Percentiles rank a stretch among this genome's conserved stretches.
Evolutionary conservation across 1,140 invertebrate genomes (phyloP).

Genomic region (Spodoptera litura): DNA sequence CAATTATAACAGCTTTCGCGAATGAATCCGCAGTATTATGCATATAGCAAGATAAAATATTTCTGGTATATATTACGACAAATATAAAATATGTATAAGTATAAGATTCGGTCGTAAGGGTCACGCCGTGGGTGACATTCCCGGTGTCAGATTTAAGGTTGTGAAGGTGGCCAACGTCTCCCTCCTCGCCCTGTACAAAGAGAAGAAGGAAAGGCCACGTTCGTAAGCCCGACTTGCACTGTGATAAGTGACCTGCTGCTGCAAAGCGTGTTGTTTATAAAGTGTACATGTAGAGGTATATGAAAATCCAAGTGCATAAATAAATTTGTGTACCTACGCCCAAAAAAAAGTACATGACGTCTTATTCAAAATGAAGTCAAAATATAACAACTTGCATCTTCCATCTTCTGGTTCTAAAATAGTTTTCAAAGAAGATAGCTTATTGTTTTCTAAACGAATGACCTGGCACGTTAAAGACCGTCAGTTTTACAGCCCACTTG

Average conservation of each 20-base stretch:
- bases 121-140: conserved; percentile 99
- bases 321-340: conserved; percentile 77
- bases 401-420: no score
- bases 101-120: conserved; percentile 99
- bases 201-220: conserved; percentile 99
- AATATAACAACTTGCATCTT: no score
- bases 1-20: no score
- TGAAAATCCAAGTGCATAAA: conserved; percentile 78
- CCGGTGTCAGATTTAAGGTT: conserved; percentile 97
- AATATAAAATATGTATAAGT: no score
- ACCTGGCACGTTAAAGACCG: no score
- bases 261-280: conserved; percentile 76
- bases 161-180: conserved; percentile 99
- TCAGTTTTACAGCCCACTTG: neutral
- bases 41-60: no score
- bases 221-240: conserved; percentile 89
- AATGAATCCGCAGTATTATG: no score
- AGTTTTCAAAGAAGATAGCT: no score
- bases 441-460: no score
- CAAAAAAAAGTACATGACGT: no score
- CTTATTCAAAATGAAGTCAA: no score
- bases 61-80: no score
- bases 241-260: conserved; percentile 79
- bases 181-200: conserved; percentile 98
- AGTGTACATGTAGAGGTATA: conserved; percentile 81